These are phyloP conservation scores for Sturnus vulgaris DNA, from an alignment of 2,113 vertebrate species.

Conservation along the genomic window DNA sequence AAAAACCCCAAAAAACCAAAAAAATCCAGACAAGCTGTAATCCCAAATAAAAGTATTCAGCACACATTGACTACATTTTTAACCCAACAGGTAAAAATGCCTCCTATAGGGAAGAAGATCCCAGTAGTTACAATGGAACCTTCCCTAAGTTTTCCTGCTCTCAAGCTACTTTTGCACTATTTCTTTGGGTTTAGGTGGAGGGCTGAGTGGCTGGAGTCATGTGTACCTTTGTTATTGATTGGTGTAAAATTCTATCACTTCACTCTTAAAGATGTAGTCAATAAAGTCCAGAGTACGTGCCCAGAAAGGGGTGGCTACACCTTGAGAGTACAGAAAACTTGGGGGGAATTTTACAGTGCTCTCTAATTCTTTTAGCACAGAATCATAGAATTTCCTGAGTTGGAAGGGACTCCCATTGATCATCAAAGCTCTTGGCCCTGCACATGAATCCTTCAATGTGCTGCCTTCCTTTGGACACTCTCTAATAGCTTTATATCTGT, in stretches of 20 bases:
- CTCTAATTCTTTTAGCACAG: neutral
- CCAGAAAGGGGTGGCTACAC: too few species aligned
- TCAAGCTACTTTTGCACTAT: neutral
- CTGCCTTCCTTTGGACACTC: neutral
- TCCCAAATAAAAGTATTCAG: neutral
- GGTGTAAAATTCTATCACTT: neutral
- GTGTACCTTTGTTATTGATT: accelerated
- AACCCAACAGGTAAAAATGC: neutral
- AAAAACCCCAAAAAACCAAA: too few species aligned
- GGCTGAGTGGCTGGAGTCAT: neutral
- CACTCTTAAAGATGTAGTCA: neutral
- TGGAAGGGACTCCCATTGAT: neutral
- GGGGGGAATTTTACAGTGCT: neutral
- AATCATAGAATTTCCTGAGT: neutral
- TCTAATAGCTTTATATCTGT: neutral
- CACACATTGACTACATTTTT: neutral
- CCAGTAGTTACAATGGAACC: neutral
- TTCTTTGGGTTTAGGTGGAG: neutral
- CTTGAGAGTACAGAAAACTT: neutral
- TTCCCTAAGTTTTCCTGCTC: neutral
- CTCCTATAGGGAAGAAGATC: neutral
- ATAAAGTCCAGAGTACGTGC: neutral
- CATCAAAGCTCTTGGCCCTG: neutral
- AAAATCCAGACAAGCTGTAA: neutral
- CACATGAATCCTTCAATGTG: too few species aligned